Evolutionary conservation across 2,797 vertebrate genomes (phyloP).

Genomic region (Myripristis murdjan): DNA sequence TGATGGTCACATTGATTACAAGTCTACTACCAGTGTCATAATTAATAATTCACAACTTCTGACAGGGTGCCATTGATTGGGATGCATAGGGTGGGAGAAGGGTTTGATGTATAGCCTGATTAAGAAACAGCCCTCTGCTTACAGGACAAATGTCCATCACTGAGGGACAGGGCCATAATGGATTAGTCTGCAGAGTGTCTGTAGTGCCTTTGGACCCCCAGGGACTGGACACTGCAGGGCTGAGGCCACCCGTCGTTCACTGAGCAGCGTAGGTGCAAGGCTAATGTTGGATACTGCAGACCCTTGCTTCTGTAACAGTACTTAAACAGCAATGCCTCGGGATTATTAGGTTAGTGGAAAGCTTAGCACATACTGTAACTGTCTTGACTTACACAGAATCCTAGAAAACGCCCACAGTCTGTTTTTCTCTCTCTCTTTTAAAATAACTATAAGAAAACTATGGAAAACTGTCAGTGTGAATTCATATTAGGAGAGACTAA

Average conservation of each 20-base stretch:
- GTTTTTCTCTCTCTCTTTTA: no score
- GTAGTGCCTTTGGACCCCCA: conserved; percentile 18
- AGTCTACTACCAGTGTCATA: conserved; percentile 30
- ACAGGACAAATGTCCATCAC: conserved; percentile 35
- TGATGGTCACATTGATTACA: conserved; percentile 38
- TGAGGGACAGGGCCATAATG: conserved; percentile 26
- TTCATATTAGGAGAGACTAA: conserved; percentile 2
- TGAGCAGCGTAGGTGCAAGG: background rate
- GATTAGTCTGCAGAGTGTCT: conserved; percentile 25
- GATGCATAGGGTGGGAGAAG: background rate
- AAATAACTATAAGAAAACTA: no score
- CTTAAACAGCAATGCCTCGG: conserved; percentile 3
- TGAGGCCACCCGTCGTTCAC: conserved; percentile 41
- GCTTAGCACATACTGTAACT: no score
- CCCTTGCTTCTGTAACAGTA: conserved; percentile 7
- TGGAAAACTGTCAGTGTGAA: no score
- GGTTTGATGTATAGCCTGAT: conserved; percentile 40
- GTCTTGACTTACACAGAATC: no score
- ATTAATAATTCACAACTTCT: conserved; percentile 54
- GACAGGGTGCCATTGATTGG: conserved; percentile 40
- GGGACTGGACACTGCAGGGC: conserved; percentile 12
- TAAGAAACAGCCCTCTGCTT: conserved; percentile 32
- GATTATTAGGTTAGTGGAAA: background rate
- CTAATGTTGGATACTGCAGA: conserved; percentile 1
- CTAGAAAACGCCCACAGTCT: no score